phyloP scores from a whole-genome alignment of 2,888 invertebrate genomes.

The Pachycephus smyrnensis region DNA sequence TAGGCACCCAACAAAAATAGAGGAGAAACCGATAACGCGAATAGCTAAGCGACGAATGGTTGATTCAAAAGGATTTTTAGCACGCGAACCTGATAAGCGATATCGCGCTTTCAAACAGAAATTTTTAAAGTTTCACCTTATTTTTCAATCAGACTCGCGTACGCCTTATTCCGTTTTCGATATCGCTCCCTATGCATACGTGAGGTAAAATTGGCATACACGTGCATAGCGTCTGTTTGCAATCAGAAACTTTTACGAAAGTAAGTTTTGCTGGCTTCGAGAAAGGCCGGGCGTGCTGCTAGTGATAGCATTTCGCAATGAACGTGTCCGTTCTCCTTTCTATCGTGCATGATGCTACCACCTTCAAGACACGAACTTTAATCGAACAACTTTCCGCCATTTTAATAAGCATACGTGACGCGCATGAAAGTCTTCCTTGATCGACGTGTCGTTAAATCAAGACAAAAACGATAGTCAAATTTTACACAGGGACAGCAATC shows the following conservation, averaged over 20 bases:
- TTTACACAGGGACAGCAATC: neutral
- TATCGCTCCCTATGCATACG: neutral
- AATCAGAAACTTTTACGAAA: slow-evolving; percentile 24
- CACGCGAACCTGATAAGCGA: neutral
- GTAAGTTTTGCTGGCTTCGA: slow-evolving; percentile 12
- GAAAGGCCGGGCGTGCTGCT: neutral
- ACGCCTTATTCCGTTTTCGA: neutral
- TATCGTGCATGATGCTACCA: slow-evolving; percentile 21
- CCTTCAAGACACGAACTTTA: slow-evolving; percentile 19
- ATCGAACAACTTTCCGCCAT: slow-evolving; percentile 35
- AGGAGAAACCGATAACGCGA: neutral
- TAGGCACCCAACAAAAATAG: neutral
- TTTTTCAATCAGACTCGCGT: neutral
- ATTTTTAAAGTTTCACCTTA: neutral
- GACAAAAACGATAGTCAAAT: neutral
- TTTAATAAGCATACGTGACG: slow-evolving; percentile 40
- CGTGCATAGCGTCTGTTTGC: slow-evolving; percentile 23
- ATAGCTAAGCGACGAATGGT: neutral
- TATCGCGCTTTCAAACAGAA: neutral
- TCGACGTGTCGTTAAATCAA: slow-evolving; percentile 34
- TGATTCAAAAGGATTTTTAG: neutral
- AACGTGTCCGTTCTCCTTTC: slow-evolving; percentile 5
- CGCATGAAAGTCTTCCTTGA: slow-evolving; percentile 30
- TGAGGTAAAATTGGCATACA: slow-evolving; percentile 11
- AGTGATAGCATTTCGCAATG: neutral